Evolutionary conservation across 2,113 vertebrate species (phyloP).

Genomic region (Anas platyrhynchos): DNA sequence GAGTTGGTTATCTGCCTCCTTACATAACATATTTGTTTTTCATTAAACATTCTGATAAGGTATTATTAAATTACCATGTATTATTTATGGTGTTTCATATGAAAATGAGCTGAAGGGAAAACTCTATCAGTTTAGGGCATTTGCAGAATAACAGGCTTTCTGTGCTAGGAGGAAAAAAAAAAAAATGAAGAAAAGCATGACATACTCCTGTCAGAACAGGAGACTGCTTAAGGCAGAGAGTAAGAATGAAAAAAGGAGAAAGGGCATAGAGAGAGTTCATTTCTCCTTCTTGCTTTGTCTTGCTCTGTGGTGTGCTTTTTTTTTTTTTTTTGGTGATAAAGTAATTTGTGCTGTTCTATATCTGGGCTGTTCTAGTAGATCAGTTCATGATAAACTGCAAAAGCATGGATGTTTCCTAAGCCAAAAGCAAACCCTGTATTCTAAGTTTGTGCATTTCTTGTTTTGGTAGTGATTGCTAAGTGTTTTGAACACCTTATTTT

Average conservation of each 20-base stretch:
- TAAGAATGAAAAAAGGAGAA: constrained; percentile 28
- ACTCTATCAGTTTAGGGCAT: constrained; percentile 44
- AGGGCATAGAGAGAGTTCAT: constrained; percentile 8
- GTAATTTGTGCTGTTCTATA: neutral
- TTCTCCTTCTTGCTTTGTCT: neutral
- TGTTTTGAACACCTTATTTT: neutral
- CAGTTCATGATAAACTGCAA: neutral
- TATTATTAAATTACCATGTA: constrained; percentile 76
- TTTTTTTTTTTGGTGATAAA: neutral
- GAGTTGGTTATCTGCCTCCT: constrained; percentile 64
- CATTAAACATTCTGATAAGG: constrained; percentile 78
- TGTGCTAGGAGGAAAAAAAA: constrained; percentile 12
- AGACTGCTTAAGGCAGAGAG: constrained; percentile 56
- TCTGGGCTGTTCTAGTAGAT: constrained; percentile 2
- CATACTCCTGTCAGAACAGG: constrained; percentile 47
- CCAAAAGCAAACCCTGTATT: neutral
- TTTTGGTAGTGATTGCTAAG: neutral
- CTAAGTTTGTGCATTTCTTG: neutral
- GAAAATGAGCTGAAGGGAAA: constrained; percentile 71
- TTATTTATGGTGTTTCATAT: constrained; percentile 76
- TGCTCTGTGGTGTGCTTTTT: neutral
- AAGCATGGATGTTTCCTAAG: constrained; percentile 13
- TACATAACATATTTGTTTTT: constrained; percentile 78
- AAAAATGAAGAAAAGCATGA: constrained; percentile 31
- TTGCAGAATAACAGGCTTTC: constrained; percentile 54